A percentile compares a stretch with the other conserved stretches of the same genome.
Evolutionary conservation across 2,797 vertebrate genomes (phyloP).

Genomic region (Kryptopterus vitreolus): DNA sequence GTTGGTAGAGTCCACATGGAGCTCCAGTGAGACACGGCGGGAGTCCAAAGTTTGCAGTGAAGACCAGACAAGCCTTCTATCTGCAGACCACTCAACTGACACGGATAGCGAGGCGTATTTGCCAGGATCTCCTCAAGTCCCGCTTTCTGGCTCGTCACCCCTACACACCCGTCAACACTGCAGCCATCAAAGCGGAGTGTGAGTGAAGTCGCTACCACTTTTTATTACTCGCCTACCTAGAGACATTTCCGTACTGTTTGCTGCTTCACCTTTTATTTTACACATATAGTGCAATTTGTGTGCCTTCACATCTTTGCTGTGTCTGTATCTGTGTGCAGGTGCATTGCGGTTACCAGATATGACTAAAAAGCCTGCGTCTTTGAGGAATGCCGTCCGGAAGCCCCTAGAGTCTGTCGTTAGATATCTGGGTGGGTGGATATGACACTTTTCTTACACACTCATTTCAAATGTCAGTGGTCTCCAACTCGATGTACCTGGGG

Average conservation of each 20-base stretch:
- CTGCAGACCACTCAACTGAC: constrained; percentile 90
- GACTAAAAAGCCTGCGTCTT: constrained; percentile 81
- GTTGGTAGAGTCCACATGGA: constrained; percentile 86
- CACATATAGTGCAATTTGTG: background rate
- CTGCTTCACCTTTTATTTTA: background rate
- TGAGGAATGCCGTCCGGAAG: constrained; percentile 91
- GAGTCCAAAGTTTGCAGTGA: constrained; percentile 96
- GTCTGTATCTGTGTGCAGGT: constrained; percentile 70
- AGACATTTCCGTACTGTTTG: background rate
- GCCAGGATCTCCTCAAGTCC: constrained; percentile 89
- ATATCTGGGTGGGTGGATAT: constrained; percentile 84
- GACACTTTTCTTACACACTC: background rate
- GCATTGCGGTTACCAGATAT: constrained; percentile 88
- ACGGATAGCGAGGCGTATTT: constrained; percentile 85
- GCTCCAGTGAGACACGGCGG: constrained; percentile 85
- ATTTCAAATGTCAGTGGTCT: background rate
- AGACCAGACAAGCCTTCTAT: constrained; percentile 96
- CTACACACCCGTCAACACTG: constrained; percentile 91
- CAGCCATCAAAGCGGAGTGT: constrained; percentile 97
- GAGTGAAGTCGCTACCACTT: constrained; percentile 58
- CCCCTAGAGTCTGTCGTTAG: constrained; percentile 93
- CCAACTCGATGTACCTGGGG: no score
- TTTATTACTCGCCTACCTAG: background rate
- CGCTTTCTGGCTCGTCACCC: constrained; percentile 88
- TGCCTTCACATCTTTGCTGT: background rate